Evolutionary conservation across 2,797 vertebrate species (phyloP).

Genomic region (Australoheros facetus): DNA sequence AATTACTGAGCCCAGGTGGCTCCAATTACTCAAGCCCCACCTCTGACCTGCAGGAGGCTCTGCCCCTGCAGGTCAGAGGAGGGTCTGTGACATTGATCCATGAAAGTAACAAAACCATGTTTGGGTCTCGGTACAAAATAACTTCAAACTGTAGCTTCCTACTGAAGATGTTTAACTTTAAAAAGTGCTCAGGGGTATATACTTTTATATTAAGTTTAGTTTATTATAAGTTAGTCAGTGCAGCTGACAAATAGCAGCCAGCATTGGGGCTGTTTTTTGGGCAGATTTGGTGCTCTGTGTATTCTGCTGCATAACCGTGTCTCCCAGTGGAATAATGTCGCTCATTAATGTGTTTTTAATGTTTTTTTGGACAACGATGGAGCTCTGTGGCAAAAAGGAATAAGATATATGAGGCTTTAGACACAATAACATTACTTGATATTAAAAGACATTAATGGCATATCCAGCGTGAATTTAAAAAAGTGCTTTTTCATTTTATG

Average conservation of each 20-base stretch:
- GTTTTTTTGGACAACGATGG: background rate
- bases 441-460: background rate
- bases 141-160: background rate
- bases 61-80: no score
- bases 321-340: constrained; percentile 6
- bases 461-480: background rate
- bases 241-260: background rate
- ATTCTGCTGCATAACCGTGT: background rate
- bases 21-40: no score
- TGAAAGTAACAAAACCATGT: background rate
- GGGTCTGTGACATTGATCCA: background rate
- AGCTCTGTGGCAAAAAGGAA: background rate
- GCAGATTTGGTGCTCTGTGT: background rate
- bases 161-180: background rate
- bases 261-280: background rate
- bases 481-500: background rate
- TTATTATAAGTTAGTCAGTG: background rate
- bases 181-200: background rate
- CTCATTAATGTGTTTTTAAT: background rate
- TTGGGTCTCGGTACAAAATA: background rate
- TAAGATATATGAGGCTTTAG: background rate
- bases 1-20: no score
- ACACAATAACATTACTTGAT: background rate
- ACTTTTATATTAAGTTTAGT: background rate
- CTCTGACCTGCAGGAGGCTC: no score